Evolutionary conservation across 2,113 vertebrate genomes (phyloP).

Genomic region (Lophotis ruficrista): DNA sequence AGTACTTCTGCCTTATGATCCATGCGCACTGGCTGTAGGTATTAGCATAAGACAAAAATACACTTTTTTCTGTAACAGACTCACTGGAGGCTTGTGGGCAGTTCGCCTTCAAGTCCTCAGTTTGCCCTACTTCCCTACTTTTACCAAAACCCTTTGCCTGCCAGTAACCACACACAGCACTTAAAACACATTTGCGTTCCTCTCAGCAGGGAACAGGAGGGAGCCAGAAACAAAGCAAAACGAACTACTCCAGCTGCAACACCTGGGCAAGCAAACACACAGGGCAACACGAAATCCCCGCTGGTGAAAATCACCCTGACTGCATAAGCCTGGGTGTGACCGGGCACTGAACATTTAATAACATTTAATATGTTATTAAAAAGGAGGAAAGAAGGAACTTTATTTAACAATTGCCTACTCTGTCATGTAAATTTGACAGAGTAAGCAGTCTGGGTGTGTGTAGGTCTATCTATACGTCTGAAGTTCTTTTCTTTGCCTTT

Average conservation of each 20-base stretch:
- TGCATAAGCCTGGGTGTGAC: background rate
- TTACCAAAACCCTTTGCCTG: background rate
- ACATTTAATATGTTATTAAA: background rate
- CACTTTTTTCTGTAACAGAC: background rate
- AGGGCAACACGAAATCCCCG: background rate
- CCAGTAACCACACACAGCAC: background rate
- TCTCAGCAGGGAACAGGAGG: background rate
- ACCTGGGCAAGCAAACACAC: background rate
- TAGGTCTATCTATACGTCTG: background rate
- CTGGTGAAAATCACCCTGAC: background rate
- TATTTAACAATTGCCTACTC: background rate
- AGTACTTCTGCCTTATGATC: background rate
- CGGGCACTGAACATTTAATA: background rate
- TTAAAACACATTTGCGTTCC: background rate
- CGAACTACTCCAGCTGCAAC: background rate
- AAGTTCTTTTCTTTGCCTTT: background rate
- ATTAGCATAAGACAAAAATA: background rate
- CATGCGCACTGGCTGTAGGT: background rate
- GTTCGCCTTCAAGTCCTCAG: background rate
- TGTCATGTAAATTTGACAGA: background rate
- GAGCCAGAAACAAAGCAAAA: background rate
- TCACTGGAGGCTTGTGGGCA: background rate
- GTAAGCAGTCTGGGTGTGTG: background rate
- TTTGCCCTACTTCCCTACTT: background rate
- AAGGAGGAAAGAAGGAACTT: background rate